Conservation (phyloP, 2,797 vertebrate genomes). For the Gambusia yucatana region DNA sequence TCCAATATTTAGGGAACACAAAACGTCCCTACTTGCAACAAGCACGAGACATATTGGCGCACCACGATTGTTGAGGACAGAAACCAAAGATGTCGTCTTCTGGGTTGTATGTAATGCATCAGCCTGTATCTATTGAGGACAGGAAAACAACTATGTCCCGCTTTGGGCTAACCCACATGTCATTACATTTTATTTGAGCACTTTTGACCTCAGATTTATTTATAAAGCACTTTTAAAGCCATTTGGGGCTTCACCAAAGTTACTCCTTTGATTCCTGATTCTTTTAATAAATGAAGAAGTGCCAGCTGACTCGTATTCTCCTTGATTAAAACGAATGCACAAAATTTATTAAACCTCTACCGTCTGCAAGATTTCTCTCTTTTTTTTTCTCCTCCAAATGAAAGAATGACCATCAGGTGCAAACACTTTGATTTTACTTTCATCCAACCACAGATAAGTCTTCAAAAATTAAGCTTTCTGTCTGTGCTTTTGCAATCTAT, state of each 20-base stretch:
- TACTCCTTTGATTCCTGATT: background rate
- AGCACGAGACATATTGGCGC: too few species aligned
- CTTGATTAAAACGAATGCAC: background rate
- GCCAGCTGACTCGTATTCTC: background rate
- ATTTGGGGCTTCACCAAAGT: too few species aligned
- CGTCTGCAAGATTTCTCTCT: background rate
- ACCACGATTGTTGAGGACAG: background rate
- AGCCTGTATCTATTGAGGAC: background rate
- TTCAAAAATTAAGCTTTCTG: background rate
- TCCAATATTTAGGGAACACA: too few species aligned
- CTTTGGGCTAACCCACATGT: background rate
- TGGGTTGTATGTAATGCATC: background rate
- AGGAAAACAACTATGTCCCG: background rate
- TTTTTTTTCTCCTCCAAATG: background rate
- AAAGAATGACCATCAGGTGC: background rate
- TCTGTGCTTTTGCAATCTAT: background rate
- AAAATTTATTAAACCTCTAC: background rate
- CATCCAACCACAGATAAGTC: background rate
- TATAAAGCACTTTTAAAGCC: too few species aligned
- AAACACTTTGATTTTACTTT: background rate
- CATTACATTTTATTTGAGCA: too few species aligned
- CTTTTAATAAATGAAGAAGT: background rate
- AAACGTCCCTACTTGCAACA: too few species aligned
- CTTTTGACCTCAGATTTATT: too few species aligned
- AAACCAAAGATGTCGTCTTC: background rate